Conservation (phyloP, 92 coral and sea anemone species). For the Epizoanthus rinbou region DNA sequence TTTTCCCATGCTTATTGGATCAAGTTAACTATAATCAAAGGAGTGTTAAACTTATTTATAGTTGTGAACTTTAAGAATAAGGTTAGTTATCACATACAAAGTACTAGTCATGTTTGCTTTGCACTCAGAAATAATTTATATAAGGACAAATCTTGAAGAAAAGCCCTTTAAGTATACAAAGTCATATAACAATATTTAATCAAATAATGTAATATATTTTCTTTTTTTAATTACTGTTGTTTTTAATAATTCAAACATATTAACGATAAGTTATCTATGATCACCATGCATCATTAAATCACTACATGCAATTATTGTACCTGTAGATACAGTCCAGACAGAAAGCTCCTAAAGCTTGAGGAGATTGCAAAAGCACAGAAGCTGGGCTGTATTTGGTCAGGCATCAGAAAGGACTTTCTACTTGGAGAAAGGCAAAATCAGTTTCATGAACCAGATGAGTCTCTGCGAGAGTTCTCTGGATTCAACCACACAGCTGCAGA, state of each 20-base stretch:
- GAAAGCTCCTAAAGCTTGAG: constrained; percentile 37
- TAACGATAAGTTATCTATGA: constrained; percentile 11
- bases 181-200: constrained; percentile 12
- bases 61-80: constrained; percentile 11
- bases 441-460: constrained; percentile 37
- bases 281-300: constrained; percentile 9
- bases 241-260: constrained; percentile 11
- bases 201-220: constrained; percentile 8
- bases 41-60: too few species aligned
- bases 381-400: constrained; percentile 46
- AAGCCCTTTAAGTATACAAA: constrained; percentile 1
- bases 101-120: constrained; percentile 16
- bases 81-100: too few species aligned
- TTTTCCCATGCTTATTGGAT: too few species aligned
- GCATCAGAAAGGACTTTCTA: constrained; percentile 38
- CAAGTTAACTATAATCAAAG: constrained; percentile 15
- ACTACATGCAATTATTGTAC: constrained; percentile 10
- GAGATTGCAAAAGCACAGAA: constrained; percentile 38
- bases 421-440: constrained; percentile 43
- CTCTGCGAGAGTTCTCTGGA: constrained; percentile 23
- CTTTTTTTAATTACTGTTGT: constrained; percentile 6
- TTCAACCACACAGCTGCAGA: constrained; percentile 21
- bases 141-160: constrained; percentile 14
- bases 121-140: constrained; percentile 14
- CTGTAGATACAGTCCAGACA: constrained; percentile 30